A percentile compares a stretch with the other conserved stretches of the same genome.
phyloP scores from a whole-genome alignment of 2,797 vertebrate genomes.

The Coluber constrictor region DNA sequence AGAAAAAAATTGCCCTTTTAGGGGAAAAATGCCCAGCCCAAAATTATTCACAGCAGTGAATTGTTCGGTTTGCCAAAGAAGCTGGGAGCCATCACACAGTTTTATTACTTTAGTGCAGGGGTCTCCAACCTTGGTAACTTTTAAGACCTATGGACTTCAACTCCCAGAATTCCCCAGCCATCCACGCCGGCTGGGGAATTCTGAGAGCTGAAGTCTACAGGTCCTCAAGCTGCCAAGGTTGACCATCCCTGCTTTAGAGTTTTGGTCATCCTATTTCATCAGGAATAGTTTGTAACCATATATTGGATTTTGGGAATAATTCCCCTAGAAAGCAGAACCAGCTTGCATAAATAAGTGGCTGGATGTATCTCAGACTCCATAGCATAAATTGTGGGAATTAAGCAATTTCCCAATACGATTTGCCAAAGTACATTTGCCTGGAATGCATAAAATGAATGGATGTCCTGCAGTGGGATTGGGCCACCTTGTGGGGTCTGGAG shows the following conservation, averaged over 20 bases:
- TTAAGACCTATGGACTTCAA: neutral
- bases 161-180: neutral
- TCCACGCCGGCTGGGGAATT: neutral
- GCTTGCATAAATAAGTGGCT: neutral
- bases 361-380: neutral
- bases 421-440: neutral
- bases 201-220: neutral
- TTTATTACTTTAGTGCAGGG: neutral
- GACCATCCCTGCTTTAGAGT: neutral
- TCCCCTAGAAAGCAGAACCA: neutral
- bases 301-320: neutral
- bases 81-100: neutral
- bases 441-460: neutral
- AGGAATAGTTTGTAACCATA: neutral
- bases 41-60: neutral
- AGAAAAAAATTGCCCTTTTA: neutral
- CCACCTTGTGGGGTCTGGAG: neutral
- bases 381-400: neutral
- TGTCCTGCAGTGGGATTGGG: neutral
- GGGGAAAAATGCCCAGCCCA: neutral
- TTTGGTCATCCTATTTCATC: neutral
- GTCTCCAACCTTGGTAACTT: neutral
- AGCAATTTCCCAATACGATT: neutral
- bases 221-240: neutral
- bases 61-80: neutral